These are phyloP conservation scores for Acropternis orthonyx DNA, from an alignment of 2,797 vertebrate genomes.

Conservation along the genomic window DNA sequence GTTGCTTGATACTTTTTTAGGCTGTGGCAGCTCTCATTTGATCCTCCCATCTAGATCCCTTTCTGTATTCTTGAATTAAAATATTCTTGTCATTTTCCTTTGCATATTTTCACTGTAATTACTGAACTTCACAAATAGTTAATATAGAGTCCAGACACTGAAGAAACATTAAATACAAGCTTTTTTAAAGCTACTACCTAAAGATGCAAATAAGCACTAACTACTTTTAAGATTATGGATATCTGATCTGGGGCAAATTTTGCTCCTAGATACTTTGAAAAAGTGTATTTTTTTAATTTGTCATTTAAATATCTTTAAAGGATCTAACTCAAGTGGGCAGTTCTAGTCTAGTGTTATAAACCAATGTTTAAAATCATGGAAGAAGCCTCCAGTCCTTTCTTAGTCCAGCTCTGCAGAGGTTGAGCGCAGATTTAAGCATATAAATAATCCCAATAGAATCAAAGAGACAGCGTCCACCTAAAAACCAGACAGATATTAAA, in stretches of 20 bases:
- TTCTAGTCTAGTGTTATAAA: not conserved
- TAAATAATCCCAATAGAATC: not conserved
- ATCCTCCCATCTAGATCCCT: conserved; percentile 43
- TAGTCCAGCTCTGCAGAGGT: not conserved
- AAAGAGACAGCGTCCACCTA: not conserved
- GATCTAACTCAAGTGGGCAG: not conserved
- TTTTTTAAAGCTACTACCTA: not conserved
- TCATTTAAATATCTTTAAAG: conserved; percentile 10
- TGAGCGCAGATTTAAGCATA: not conserved
- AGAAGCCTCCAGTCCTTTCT: not conserved
- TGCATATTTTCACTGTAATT: conserved; percentile 41
- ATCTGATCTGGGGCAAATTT: not conserved
- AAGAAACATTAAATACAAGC: not conserved
- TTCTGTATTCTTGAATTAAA: conserved; percentile 30
- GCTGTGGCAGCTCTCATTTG: conserved; percentile 26
- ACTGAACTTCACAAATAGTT: not conserved
- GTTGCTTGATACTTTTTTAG: conserved; percentile 32
- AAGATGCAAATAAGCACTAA: not conserved
- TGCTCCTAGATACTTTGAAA: not conserved
- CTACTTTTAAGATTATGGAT: not conserved
- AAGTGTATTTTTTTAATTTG: not conserved
- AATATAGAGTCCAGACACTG: not conserved
- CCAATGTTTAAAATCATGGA: not conserved
- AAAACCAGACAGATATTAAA: conserved; percentile 1
- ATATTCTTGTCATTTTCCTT: not conserved